Base-by-base conservation (phyloP, 2,797 vertebrate genomes). In the Amniataba percoides region DNA sequence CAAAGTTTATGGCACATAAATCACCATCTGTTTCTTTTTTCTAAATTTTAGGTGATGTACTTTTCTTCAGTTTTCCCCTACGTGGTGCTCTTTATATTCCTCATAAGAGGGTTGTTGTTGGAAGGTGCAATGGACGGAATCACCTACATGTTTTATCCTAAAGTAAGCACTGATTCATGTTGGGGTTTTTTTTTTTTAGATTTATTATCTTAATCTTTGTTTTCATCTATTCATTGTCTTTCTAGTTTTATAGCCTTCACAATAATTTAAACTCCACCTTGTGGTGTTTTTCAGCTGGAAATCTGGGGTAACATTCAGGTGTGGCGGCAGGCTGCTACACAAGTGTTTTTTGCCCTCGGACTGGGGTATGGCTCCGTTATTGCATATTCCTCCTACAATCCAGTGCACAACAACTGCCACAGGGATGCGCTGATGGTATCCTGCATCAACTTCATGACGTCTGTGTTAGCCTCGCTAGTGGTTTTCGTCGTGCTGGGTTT, bases 331-430 rank as follows among this genome's bases (percentile, higher is more conserved):
- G 98, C 98, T 36, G 97, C 98, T 12, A 98, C 97, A 34, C 98
- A 99, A 91, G 98, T 99, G 87, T 99, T 99, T 94, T 99, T 99
- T 75, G 98, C 98, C 58, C 96, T 99, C 19, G 97, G 98, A 67
- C 94, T 99, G 87, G 98, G 98, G 79, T 99, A 98, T 59, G 98
- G 98, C 83, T 99, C 98, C 1, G 97, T 99, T 80, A 99, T 99
- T 53, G 98, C 98, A 2, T 99, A 99, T 93, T 99, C 98, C 77
- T 99, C 98, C 93, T 99, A 99, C 94, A 99, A 99, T 92, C 98
- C 97, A 61, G 90, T 96, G 88, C 93, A 99, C 92, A 99, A 98
- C 96, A 99, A 99, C 95, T 99, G 98, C 93, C 98, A 99, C 94
- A 96, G 97, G 48, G 98, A 99, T 49, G 97, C 98, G 39, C 93